These are phyloP conservation scores for Benthosema pterotum DNA, from an alignment of 2,797 vertebrate genomes.

Conservation along the genomic window DNA sequence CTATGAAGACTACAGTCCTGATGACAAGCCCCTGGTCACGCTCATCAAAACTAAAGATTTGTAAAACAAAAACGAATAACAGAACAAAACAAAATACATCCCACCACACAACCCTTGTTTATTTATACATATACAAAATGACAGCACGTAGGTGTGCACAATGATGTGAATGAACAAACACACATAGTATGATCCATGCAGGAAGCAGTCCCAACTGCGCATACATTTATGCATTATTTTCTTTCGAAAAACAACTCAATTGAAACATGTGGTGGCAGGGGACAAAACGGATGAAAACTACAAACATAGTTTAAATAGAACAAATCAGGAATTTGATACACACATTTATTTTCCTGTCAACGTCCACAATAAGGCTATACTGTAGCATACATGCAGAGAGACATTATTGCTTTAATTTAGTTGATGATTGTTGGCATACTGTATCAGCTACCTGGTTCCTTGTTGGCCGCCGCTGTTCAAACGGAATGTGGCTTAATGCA, in stretches of 20 bases:
- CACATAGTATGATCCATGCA: slow-evolving; percentile 28
- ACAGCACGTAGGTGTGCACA: slow-evolving; percentile 15
- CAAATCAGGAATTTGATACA: slow-evolving; percentile 71
- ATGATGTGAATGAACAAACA: slow-evolving; percentile 17
- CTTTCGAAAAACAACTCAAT: slow-evolving; percentile 75
- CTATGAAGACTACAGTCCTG: slow-evolving; percentile 98
- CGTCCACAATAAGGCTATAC: slow-evolving; percentile 70
- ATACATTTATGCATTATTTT: slow-evolving; percentile 79
- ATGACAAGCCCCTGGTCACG: slow-evolving; percentile 98
- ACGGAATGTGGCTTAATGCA: slow-evolving; percentile 44
- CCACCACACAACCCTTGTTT: slow-evolving; percentile 30
- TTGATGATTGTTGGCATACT: slow-evolving; percentile 41
- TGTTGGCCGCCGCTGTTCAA: slow-evolving; percentile 57
- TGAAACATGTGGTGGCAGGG: slow-evolving; percentile 56
- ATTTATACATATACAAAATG: slow-evolving; percentile 8
- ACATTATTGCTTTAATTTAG: slow-evolving; percentile 73
- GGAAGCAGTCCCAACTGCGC: slow-evolving; percentile 46
- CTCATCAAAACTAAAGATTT: slow-evolving; percentile 99
- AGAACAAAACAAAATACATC: slow-evolving; percentile 21
- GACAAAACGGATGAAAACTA: slow-evolving; percentile 19
- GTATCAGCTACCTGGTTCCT: slow-evolving; percentile 42
- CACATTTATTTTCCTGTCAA: slow-evolving; percentile 74
- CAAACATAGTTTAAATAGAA: slow-evolving; percentile 54
- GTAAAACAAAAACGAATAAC: slow-evolving; percentile 84
- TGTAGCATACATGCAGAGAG: slow-evolving; percentile 75